Base-by-base conservation (phyloP, 2,113 vertebrate species). In the Formicarius rufipectus region DNA sequence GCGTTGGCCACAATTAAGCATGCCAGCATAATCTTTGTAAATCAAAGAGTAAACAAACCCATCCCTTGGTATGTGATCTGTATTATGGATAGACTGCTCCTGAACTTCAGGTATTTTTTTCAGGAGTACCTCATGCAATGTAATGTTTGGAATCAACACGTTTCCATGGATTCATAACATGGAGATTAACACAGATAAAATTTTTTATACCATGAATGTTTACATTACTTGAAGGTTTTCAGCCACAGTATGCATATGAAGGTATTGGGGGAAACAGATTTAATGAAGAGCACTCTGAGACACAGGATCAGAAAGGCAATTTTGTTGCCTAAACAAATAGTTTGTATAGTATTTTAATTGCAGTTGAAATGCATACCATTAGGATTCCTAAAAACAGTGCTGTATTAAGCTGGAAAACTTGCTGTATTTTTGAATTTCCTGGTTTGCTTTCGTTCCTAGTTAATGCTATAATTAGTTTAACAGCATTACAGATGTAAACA, bases 11-110 rank as follows among this genome's bases (percentile, higher is more conserved):
- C 85, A 90, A 37, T 93, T 84, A 90, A 81, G 47, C 68, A 58
- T 74, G 37, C 79, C 69, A 75, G 69, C 0, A 1, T 92, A 95
- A 95, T 90, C 96, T 86, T 62, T 64, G n/a, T 94, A 78, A 94
- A 92, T 94, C 92, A 94, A 85, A 94, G 64, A 75, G 83, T 94
- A 96, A 96, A 96, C 88, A 95, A 72, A 89, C 79, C 67, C 77
- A 68, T 90, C 45, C 79, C 40, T 79, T 73, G 35, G 31, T 80
- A 4, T 74, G 77, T 62, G 52, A 68, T 64, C 30, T 64, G 24
- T 75, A 39, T 84, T 90, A 52, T 9, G 56, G 88, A 77, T 52
- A 90, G 35, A 23, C 56, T 81, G 52, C 78, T 92, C 49, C 73
- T 53, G 37, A 68, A 50, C 68, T 59, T 49, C 47, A 81, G 33